Percentiles rank a stretch among this genome's conserved stretches.
Evolutionary conservation across 1,140 invertebrate species (phyloP).

Genomic region (Papilio aristodemus): DNA sequence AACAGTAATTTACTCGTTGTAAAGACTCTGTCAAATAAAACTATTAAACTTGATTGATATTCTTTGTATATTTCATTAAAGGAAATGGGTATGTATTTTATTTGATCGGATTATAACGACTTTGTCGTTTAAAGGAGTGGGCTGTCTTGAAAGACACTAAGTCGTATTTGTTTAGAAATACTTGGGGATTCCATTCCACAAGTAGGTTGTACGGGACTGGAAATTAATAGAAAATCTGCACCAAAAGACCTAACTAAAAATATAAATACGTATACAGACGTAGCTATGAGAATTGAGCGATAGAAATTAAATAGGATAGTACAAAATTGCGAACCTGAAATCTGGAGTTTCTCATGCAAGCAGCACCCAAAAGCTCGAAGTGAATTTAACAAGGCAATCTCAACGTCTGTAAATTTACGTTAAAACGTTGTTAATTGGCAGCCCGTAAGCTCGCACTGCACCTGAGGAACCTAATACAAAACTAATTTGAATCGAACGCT

Average conservation of each 20-base stretch:
- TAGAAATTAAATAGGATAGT: no score
- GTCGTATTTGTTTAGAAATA: neutral
- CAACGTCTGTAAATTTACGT: neutral
- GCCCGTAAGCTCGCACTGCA: neutral
- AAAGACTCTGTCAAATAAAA: slow-evolving; percentile 11
- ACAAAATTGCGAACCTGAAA: no score
- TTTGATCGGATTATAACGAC: neutral
- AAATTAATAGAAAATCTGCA: neutral
- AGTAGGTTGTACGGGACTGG: no score
- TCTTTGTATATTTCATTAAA: neutral
- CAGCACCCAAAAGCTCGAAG: neutral
- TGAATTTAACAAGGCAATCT: neutral
- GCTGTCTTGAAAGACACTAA: no score
- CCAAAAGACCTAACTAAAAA: no score
- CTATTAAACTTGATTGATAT: neutral
- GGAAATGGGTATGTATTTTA: neutral
- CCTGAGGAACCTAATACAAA: slow-evolving; percentile 6
- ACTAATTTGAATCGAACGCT: slow-evolving; percentile 1
- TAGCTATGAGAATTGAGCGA: no score
- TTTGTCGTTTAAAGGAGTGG: no score
- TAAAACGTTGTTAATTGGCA: slow-evolving; percentile 9
- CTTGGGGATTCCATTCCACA: no score
- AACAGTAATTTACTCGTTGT: slow-evolving; percentile 6
- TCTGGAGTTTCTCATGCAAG: no score
- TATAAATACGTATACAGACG: no score